Evolutionary conservation across 2,888 invertebrate genomes (phyloP), one percentile per base, ranked within the genome.

Genomic region (Apamea crenata): DNA sequence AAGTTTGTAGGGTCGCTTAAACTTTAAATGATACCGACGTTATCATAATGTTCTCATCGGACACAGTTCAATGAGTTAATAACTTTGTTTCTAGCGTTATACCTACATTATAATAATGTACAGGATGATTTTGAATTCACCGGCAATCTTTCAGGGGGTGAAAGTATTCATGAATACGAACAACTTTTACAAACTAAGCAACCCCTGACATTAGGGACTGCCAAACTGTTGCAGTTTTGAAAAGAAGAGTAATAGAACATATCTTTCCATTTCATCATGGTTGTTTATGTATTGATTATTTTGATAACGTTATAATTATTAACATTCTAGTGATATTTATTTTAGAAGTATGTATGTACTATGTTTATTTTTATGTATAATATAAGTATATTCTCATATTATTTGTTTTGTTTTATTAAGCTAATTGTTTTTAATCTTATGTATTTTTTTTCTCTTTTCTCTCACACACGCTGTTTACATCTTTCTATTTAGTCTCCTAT

Each of bases 1-100:
- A 61, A 81, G 76, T 81, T 81, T 56, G 32, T 59, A 21, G 36
- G 16, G 69, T 75, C 47, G 21, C 47, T 81, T 75, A 16, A 75
- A 69, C 76, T 81, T 81, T 5, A 32, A 69, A 75, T 75, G 36
- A 47, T 63, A 29, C 2, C 18, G 3, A 69, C 14, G 10, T 56
- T 68, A 69, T 50, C 10, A 50, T 69, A 69, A 40, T 69, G 36
- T 59, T 75, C 16, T n/a, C 53, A 63, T 16, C 29, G 47, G 75
- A 56, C 47, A 29, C 14, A 56, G 29, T 81, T 80, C 18, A 56
- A 61, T 68, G 68, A 63, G 53, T 81, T 63, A 12, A 44, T 68
- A 47, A 56, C 53, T 75, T 63, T 50, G 68, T 69, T 21, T 75
- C 61, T 25, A 81, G 18, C 0, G 10, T 12, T 36, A 56, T 29